Evolutionary conservation across 1,140 invertebrate genomes (phyloP).

Genomic region (Ceratoteleas bidentatus): DNA sequence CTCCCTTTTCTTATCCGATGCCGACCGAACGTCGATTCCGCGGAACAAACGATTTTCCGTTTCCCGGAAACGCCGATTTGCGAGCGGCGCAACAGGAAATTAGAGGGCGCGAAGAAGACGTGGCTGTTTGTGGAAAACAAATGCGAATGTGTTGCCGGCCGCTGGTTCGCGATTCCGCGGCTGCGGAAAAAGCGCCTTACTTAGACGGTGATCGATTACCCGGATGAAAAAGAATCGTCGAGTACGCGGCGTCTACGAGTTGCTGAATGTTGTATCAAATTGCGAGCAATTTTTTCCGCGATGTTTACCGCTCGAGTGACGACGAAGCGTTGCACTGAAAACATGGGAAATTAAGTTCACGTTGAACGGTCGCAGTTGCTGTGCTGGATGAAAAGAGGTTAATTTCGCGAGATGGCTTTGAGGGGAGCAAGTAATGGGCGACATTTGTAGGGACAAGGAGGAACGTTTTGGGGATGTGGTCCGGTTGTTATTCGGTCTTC

Average conservation of each 20-base stretch:
- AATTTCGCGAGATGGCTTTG: too few species aligned
- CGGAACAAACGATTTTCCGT: conserved; percentile 26
- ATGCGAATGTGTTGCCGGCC: conserved; percentile 50
- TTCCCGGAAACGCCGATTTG: too few species aligned
- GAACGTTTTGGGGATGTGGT: too few species aligned
- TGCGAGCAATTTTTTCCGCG: conserved; percentile 34
- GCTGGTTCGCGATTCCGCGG: conserved; percentile 36
- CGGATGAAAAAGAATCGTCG: conserved; percentile 40
- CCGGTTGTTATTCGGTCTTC: too few species aligned
- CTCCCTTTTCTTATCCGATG: conserved; percentile 14
- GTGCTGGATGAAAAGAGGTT: too few species aligned
- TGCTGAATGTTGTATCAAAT: conserved; percentile 45
- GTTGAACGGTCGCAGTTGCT: not conserved
- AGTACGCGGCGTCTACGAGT: conserved; percentile 17
- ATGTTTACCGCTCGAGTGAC: conserved; percentile 11
- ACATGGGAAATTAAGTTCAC: not conserved
- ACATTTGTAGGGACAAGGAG: too few species aligned
- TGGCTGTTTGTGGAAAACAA: conserved; percentile 36
- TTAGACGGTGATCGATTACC: conserved; percentile 45
- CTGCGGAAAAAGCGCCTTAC: conserved; percentile 31
- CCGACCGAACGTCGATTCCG: conserved; percentile 10
- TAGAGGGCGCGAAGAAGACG: too few species aligned
- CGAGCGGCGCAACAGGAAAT: too few species aligned
- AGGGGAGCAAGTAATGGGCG: too few species aligned
- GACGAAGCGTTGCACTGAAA: conserved; percentile 2